A percentile compares a stretch with the other conserved stretches of the same genome.
These are phyloP conservation scores for Muraenolepis orangiensis DNA, from an alignment of 2,797 vertebrate genomes.

Conservation along the genomic window DNA sequence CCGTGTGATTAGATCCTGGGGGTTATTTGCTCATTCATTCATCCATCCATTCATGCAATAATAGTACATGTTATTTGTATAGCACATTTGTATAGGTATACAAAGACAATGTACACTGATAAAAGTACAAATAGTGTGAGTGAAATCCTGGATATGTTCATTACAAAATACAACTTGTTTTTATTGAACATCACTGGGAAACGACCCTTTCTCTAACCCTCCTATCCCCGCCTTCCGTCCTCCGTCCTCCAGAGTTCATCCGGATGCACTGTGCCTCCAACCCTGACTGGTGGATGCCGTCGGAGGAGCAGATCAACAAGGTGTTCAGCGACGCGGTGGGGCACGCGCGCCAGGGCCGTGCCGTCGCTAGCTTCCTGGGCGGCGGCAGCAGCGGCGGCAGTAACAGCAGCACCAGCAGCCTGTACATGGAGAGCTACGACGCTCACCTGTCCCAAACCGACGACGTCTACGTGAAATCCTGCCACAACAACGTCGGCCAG, in stretches of 20 bases:
- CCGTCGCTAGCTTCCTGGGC: slow-evolving; percentile 85
- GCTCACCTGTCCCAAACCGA: slow-evolving; percentile 85
- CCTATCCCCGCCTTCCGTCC: neutral
- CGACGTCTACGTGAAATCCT: slow-evolving; percentile 85
- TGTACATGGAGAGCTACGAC: slow-evolving; percentile 88
- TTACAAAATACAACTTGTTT: no score
- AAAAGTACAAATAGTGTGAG: no score
- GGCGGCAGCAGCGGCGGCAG: slow-evolving; percentile 62
- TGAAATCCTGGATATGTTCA: no score
- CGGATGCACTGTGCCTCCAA: slow-evolving; percentile 99
- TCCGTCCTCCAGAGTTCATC: slow-evolving; percentile 87
- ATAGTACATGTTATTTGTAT: no score
- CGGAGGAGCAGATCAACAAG: slow-evolving; percentile 98
- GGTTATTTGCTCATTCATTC: no score
- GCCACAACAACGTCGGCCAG: slow-evolving; percentile 80
- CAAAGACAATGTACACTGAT: no score
- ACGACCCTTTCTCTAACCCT: neutral
- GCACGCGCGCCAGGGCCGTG: slow-evolving; percentile 94
- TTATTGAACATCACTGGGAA: no score
- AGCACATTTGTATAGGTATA: no score
- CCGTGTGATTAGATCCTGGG: no score
- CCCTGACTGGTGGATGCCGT: slow-evolving; percentile 99
- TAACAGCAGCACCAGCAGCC: slow-evolving; percentile 79
- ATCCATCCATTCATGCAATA: no score
- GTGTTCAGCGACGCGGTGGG: slow-evolving; percentile 97